Evolutionary conservation across 1,140 invertebrate genomes (phyloP).

Genomic region (Pogonomyrmex barbatus): DNA sequence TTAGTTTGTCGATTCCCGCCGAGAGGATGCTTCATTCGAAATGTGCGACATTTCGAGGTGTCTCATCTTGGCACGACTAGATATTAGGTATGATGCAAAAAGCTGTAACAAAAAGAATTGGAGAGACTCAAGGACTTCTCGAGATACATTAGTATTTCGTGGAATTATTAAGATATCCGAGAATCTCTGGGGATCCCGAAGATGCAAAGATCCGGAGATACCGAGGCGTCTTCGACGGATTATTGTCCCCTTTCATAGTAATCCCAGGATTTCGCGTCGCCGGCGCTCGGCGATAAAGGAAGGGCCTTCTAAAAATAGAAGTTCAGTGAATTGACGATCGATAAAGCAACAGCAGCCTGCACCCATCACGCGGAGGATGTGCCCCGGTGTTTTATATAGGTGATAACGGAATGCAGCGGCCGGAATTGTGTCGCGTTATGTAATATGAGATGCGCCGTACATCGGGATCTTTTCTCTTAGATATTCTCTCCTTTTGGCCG

Average conservation of each 20-base stretch:
- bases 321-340: slow-evolving; percentile 63
- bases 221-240: slow-evolving; percentile 36
- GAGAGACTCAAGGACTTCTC: not conserved
- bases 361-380: slow-evolving; percentile 43
- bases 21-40: not conserved
- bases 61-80: not conserved
- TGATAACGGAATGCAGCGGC: slow-evolving; percentile 34
- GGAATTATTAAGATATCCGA: slow-evolving; percentile 34
- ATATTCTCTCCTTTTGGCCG: not conserved
- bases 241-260: slow-evolving; percentile 30
- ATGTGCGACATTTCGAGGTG: not conserved
- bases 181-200: slow-evolving; percentile 11
- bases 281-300: slow-evolving; percentile 56
- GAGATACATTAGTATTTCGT: not conserved
- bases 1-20: slow-evolving; percentile 16
- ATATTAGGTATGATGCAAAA: not conserved
- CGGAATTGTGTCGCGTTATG: slow-evolving; percentile 41
- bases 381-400: slow-evolving; percentile 42
- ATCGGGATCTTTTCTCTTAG: not conserved
- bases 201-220: slow-evolving; percentile 45
- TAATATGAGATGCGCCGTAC: not conserved
- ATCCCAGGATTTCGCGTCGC: slow-evolving; percentile 56
- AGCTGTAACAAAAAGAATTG: not conserved
- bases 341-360: slow-evolving; percentile 63
- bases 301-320: slow-evolving; percentile 65